These are phyloP conservation scores for Andrena haemorrhoa DNA, from an alignment of 2,888 invertebrate genomes.

Conservation along the genomic window DNA sequence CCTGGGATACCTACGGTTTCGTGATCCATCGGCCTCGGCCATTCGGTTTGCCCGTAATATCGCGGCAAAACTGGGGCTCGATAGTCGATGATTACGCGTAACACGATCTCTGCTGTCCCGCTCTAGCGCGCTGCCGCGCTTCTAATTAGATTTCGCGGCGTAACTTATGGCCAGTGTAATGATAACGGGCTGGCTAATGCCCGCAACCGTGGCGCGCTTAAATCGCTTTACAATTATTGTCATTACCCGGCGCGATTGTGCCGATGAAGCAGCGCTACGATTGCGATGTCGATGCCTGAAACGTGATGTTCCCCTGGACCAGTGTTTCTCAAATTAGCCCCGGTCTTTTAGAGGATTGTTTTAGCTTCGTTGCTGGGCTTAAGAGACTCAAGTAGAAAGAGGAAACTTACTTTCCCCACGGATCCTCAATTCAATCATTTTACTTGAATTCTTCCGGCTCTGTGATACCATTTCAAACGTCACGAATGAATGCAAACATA, in stretches of 20 bases:
- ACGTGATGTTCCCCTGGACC: conserved; percentile 31
- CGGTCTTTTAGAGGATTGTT: neutral
- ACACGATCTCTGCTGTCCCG: conserved; percentile 37
- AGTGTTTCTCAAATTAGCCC: conserved; percentile 48
- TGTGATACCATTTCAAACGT: too few relatives aligned
- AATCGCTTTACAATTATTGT: conserved; percentile 68
- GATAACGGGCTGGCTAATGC: conserved; percentile 65
- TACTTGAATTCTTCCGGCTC: too few relatives aligned
- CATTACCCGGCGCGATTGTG: conserved; percentile 52
- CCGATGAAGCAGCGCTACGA: conserved; percentile 41
- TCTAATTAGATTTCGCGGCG: conserved; percentile 66
- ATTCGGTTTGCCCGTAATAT: conserved; percentile 40
- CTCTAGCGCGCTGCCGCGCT: conserved; percentile 16
- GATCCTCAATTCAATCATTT: too few relatives aligned
- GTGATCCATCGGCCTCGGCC: neutral
- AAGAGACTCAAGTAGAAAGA: neutral
- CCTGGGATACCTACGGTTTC: conserved; percentile 12
- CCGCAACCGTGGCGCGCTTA: conserved; percentile 53
- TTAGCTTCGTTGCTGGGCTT: neutral
- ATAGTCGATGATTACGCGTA: conserved; percentile 51
- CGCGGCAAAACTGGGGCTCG: conserved; percentile 18
- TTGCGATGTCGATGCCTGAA: conserved; percentile 47
- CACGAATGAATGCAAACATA: neutral
- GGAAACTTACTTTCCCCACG: too few relatives aligned
- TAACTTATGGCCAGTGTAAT: conserved; percentile 66